phyloP scores from a whole-genome alignment of 2,888 invertebrate species.

The Galerucella pusilla region DNA sequence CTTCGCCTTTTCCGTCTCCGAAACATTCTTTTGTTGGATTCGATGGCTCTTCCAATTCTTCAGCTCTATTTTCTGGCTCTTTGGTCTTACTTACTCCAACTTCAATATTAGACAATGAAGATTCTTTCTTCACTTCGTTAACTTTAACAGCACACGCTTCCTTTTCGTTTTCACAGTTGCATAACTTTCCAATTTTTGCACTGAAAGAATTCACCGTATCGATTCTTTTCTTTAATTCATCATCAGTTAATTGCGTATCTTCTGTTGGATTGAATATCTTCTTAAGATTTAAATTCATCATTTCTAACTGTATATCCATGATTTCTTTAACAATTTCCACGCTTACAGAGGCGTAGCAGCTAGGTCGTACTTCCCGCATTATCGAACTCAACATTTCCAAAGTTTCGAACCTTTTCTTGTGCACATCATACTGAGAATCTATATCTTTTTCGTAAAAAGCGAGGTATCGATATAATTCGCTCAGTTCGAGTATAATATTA shows the following conservation, averaged over 20 bases:
- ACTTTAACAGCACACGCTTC: neutral
- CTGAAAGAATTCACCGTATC: slow-evolving; percentile 53
- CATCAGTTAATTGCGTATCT: slow-evolving; percentile 22
- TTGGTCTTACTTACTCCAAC: neutral
- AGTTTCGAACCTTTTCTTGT: slow-evolving; percentile 71
- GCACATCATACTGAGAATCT: slow-evolving; percentile 71
- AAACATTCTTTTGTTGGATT: neutral
- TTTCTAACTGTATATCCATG: slow-evolving; percentile 72
- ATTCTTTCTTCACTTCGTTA: slow-evolving; percentile 3
- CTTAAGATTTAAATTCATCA: slow-evolving; percentile 72
- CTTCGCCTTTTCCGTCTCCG: neutral
- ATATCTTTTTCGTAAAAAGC: slow-evolving; percentile 79
- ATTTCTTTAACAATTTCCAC: slow-evolving; percentile 67
- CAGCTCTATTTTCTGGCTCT: neutral
- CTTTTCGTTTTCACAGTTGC: slow-evolving; percentile 19
- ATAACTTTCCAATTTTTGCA: slow-evolving; percentile 47
- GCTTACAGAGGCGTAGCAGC: slow-evolving; percentile 66
- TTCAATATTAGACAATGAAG: neutral
- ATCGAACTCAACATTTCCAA: slow-evolving; percentile 70
- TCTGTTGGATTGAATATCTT: slow-evolving; percentile 62
- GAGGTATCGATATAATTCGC: slow-evolving; percentile 74
- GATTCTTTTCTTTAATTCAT: slow-evolving; percentile 45
- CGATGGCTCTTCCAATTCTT: neutral
- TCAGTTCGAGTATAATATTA: slow-evolving; percentile 71
- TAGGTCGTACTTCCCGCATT: slow-evolving; percentile 69